Percentiles rank a stretch among this genome's conserved stretches.
Evolutionary conservation across 2,797 vertebrate genomes (phyloP).

Genomic region (Syncerus caffer): DNA sequence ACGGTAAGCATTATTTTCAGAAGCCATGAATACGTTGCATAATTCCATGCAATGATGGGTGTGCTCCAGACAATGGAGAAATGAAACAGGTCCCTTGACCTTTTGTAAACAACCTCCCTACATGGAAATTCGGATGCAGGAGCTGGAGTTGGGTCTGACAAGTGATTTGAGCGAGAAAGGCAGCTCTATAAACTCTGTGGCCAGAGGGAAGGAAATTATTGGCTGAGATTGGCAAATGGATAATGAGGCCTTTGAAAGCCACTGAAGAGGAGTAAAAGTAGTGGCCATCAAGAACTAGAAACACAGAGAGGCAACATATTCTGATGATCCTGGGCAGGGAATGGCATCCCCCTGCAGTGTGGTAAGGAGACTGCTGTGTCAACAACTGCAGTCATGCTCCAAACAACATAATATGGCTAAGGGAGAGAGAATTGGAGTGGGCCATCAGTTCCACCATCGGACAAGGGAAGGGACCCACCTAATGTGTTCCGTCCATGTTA

Average conservation of each 20-base stretch:
- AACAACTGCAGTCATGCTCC: not conserved
- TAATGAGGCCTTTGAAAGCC: not conserved
- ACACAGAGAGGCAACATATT: not conserved
- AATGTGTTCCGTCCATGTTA: not conserved
- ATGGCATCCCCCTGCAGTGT: not conserved
- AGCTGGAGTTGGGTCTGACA: not conserved
- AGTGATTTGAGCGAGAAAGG: not conserved
- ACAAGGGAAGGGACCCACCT: not conserved
- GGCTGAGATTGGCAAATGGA: not conserved
- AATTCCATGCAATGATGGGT: conserved; percentile 28
- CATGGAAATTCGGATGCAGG: not conserved
- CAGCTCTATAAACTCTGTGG: not conserved
- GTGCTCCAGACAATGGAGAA: conserved; percentile 27
- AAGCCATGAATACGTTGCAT: conserved; percentile 37
- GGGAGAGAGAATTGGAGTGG: not conserved
- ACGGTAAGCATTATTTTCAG: conserved; percentile 55
- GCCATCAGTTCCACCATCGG: not conserved
- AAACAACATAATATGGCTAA: not conserved
- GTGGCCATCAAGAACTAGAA: not conserved
- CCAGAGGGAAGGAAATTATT: not conserved
- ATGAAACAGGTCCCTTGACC: not conserved
- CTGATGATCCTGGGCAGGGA: not conserved
- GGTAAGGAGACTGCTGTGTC: not conserved
- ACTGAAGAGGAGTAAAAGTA: not conserved
- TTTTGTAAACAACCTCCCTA: not conserved